These are phyloP conservation scores for Cinclus cinclus DNA, from an alignment of 2,113 vertebrate species.

Conservation along the genomic window DNA sequence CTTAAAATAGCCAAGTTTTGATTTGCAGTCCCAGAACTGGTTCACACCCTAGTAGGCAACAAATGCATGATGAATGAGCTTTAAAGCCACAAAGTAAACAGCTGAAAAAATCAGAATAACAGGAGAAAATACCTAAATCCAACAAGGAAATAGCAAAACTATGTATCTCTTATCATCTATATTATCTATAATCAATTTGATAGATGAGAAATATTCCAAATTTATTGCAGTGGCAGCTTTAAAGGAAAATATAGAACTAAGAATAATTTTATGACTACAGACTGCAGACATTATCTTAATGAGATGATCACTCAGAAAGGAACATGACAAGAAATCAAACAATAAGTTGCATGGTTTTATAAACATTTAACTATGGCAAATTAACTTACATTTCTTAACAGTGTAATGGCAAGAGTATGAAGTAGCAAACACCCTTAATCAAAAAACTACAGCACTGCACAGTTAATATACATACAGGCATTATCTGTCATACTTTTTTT, in stretches of 20 bases:
- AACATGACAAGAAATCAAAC: conserved; percentile 8
- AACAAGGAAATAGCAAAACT: not conserved
- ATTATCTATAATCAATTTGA: not conserved
- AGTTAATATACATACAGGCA: not conserved
- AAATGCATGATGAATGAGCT: not conserved
- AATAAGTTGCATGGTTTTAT: not conserved
- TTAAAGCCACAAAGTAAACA: not conserved
- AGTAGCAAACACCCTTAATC: not conserved
- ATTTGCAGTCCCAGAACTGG: not conserved
- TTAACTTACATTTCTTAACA: not conserved
- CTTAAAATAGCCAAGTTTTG: not conserved
- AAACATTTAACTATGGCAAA: not conserved
- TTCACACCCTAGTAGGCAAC: not conserved
- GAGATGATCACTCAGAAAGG: not conserved
- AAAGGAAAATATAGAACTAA: not conserved
- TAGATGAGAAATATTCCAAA: not conserved
- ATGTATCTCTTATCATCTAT: not conserved
- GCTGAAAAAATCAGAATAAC: not conserved
- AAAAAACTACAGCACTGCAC: not conserved
- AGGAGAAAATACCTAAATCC: not conserved
- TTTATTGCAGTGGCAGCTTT: not conserved
- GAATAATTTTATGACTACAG: not conserved
- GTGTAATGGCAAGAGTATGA: not conserved
- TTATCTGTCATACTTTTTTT: not conserved
- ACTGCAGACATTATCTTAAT: not conserved